These are phyloP conservation scores for Apis florea DNA, from an alignment of 1,140 invertebrate species.

Conservation along the genomic window DNA sequence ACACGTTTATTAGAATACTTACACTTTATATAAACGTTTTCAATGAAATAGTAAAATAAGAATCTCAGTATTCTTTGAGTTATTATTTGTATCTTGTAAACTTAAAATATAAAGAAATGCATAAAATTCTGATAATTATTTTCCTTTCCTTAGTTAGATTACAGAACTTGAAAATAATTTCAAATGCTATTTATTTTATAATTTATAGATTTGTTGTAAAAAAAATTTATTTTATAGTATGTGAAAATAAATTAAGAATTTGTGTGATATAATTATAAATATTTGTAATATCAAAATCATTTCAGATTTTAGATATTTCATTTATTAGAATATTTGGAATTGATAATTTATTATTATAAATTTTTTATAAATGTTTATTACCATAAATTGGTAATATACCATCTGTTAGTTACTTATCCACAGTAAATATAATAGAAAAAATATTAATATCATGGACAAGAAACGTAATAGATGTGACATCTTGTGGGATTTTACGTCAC, in stretches of 20 bases:
- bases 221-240: not conserved
- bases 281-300: not conserved
- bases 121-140: constrained; percentile 2
- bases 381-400: too few relatives aligned
- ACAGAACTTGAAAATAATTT: constrained; percentile 27
- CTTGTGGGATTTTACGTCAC: too few relatives aligned
- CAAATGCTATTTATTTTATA: not conserved
- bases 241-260: too few relatives aligned
- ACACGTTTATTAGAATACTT: not conserved
- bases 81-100: not conserved
- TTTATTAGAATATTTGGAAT: too few relatives aligned
- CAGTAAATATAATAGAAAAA: too few relatives aligned
- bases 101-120: not conserved
- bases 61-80: not conserved
- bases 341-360: too few relatives aligned
- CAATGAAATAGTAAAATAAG: constrained; percentile 1
- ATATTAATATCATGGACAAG: too few relatives aligned
- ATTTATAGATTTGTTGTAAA: not conserved
- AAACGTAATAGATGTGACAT: too few relatives aligned
- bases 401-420: too few relatives aligned
- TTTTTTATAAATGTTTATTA: too few relatives aligned
- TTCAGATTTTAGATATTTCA: too few relatives aligned
- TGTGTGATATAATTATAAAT: not conserved
- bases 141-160: not conserved
- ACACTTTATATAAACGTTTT: not conserved